Evolutionary conservation across 1,140 invertebrate genomes (phyloP).

Genomic region (Arctopsyche grandis): DNA sequence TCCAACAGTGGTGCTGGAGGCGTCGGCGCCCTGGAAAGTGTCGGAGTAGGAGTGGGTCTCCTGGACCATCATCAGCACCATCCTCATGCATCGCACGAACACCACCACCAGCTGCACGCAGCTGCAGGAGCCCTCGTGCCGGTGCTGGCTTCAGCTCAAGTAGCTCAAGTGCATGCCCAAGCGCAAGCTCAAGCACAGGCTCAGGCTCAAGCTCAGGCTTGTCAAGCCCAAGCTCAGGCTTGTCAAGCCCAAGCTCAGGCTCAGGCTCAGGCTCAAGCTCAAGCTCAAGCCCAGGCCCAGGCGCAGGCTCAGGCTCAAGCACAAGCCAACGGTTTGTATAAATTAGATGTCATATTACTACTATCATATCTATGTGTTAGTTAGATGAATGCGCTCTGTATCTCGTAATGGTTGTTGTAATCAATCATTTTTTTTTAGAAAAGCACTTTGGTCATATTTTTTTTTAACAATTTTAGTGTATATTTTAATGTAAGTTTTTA

Average conservation of each 20-base stretch:
- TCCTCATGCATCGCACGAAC: slow-evolving; percentile 47
- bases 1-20: slow-evolving; percentile 67
- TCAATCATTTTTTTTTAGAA: no score
- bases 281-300: slow-evolving; percentile 43
- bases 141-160: slow-evolving; percentile 43
- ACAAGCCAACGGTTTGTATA: slow-evolving; percentile 37
- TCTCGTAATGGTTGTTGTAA: no score
- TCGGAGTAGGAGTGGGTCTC: slow-evolving; percentile 65
- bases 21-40: slow-evolving; percentile 63
- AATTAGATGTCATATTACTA: not conserved
- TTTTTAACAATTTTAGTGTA: not conserved
- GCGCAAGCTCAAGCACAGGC: slow-evolving; percentile 54
- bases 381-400: no score
- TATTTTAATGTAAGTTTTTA: no score
- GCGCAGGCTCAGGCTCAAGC: slow-evolving; percentile 51
- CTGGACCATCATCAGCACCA: slow-evolving; percentile 56
- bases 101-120: slow-evolving; percentile 55
- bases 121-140: slow-evolving; percentile 39
- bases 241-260: slow-evolving; percentile 50
- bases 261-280: slow-evolving; percentile 48
- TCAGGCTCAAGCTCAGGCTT: slow-evolving; percentile 57
- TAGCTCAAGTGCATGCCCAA: slow-evolving; percentile 51
- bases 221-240: slow-evolving; percentile 45
- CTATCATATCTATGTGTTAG: no score
- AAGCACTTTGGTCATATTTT: not conserved